phyloP scores from a whole-genome alignment of 1,140 invertebrate genomes.

The Zaprionus ornatus region DNA sequence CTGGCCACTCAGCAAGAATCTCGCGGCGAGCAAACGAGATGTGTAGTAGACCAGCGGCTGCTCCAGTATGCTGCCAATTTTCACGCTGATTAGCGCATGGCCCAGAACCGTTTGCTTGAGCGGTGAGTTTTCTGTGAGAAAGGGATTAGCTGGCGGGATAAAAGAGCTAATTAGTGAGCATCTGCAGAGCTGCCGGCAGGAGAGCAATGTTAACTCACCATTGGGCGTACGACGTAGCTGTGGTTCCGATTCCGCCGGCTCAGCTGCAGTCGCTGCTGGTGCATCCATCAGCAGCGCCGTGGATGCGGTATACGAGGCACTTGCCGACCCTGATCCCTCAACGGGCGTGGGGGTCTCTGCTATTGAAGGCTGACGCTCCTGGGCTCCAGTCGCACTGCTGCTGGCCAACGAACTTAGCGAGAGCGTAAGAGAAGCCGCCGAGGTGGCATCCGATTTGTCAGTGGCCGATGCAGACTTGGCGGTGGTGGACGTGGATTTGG shows the following conservation, averaged over 20 bases:
- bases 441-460: constrained; percentile 70
- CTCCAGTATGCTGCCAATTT: constrained; percentile 79
- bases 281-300: constrained; percentile 71
- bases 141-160: constrained; percentile 69
- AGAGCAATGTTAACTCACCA: constrained; percentile 48
- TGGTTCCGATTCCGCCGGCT: constrained; percentile 26
- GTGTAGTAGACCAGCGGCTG: constrained; percentile 76
- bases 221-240: constrained; percentile 64
- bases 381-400: constrained; percentile 44
- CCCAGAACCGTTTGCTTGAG: constrained; percentile 59
- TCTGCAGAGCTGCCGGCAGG: not conserved
- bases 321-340: constrained; percentile 64
- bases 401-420: constrained; percentile 75
- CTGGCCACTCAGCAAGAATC: constrained; percentile 88
- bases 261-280: constrained; percentile 17
- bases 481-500: constrained; percentile 64
- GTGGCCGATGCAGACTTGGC: constrained; percentile 48
- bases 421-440: constrained; percentile 66
- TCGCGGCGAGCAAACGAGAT: constrained; percentile 68
- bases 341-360: constrained; percentile 61
- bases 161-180: constrained; percentile 58
- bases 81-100: constrained; percentile 58
- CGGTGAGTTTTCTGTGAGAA: constrained; percentile 63
- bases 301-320: constrained; percentile 69
- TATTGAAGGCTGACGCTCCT: constrained; percentile 60